phyloP scores from a whole-genome alignment of 2,797 vertebrate genomes.

The Protosalanx chinensis region DNA sequence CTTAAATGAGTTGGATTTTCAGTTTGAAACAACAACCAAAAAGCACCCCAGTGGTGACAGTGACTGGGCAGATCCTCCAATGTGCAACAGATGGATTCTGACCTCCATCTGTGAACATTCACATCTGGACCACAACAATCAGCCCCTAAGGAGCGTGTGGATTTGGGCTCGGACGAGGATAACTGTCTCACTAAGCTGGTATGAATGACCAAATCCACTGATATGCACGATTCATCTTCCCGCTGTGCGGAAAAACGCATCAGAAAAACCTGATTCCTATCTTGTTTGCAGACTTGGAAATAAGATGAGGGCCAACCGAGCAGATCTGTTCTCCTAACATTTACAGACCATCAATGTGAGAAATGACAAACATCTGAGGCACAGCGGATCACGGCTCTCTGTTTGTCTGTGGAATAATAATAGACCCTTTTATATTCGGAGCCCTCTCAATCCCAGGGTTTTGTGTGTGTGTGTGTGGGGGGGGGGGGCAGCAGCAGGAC shows the following conservation, averaged over 20 bases:
- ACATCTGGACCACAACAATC: slow-evolving; percentile 23
- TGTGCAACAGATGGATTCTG: slow-evolving; percentile 40
- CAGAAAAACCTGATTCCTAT: slow-evolving; percentile 4
- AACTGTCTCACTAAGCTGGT: slow-evolving; percentile 1
- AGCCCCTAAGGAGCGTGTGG: slow-evolving; percentile 8
- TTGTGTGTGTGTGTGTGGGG: neutral
- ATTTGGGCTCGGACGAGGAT: too few relatives aligned
- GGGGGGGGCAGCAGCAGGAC: neutral
- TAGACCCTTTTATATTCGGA: neutral
- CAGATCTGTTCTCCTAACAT: neutral
- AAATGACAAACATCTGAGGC: slow-evolving; percentile 5
- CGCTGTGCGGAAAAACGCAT: neutral
- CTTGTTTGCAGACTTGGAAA: slow-evolving; percentile 2
- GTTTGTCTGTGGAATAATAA: neutral
- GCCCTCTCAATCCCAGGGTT: neutral
- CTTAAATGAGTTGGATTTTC: slow-evolving; percentile 36
- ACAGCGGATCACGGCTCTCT: neutral
- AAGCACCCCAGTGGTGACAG: slow-evolving; percentile 14
- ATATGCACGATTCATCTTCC: slow-evolving; percentile 24
- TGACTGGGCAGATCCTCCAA: slow-evolving; percentile 11
- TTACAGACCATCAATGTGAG: slow-evolving; percentile 5
- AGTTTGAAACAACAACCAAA: slow-evolving; percentile 12
- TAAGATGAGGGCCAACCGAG: slow-evolving; percentile 4
- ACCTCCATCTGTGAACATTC: slow-evolving; percentile 28
- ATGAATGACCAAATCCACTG: slow-evolving; percentile 16